Evolutionary conservation across 1,140 invertebrate genomes (phyloP).

Genomic region (Magallana angulata): DNA sequence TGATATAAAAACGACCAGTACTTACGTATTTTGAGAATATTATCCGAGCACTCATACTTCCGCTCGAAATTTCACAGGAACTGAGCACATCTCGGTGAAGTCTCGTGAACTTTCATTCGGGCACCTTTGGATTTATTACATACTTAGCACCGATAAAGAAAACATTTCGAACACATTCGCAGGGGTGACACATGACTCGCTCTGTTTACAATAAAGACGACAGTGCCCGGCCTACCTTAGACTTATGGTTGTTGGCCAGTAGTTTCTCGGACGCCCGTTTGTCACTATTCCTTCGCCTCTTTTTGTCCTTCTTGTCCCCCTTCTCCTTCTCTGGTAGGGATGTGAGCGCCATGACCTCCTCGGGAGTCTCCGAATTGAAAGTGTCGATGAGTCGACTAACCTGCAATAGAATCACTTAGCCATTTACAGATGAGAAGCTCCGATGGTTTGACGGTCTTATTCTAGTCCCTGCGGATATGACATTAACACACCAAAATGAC

Average conservation of each 20-base stretch:
- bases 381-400: slow-evolving; percentile 11
- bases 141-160: too few relatives aligned
- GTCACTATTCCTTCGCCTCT: background rate
- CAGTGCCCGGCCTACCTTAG: background rate
- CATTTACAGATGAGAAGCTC: slow-evolving; percentile 33
- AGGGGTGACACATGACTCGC: slow-evolving; percentile 17
- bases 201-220: background rate
- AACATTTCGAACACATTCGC: too few relatives aligned
- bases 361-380: background rate
- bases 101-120: too few relatives aligned
- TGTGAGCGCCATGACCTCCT: slow-evolving; percentile 8
- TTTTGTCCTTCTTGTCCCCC: slow-evolving; percentile 10
- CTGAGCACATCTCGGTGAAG: too few relatives aligned
- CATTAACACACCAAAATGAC: slow-evolving; percentile 6
- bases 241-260: background rate
- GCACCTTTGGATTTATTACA: too few relatives aligned
- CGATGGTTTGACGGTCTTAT: background rate
- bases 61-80: too few relatives aligned
- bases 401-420: slow-evolving; percentile 23
- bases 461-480: slow-evolving; percentile 15
- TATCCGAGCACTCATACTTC: too few relatives aligned
- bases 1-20: too few relatives aligned
- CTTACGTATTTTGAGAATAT: too few relatives aligned
- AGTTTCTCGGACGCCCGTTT: background rate
- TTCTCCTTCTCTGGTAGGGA: slow-evolving; percentile 13